Base-by-base conservation (phyloP, 1,140 invertebrate species). In the Drosophila malerkotliana region DNA sequence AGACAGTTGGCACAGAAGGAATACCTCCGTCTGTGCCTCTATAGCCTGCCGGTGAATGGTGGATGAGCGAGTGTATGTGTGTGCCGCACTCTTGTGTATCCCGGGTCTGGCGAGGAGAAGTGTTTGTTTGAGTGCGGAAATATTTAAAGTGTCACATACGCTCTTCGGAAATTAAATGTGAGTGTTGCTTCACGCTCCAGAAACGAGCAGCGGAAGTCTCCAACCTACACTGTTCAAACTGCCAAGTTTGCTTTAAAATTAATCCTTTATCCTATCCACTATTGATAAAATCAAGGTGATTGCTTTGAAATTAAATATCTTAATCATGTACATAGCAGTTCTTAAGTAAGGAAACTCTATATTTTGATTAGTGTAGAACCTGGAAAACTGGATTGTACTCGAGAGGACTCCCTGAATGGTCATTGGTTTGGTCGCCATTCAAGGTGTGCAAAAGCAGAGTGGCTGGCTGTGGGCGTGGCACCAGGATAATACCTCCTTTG, bases 101-200 rank as follows among this genome's bases (percentile, higher is more conserved):
- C 18, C 18, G 18, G 18, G 7, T 15, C 63, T 45, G 59, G 45
- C 63, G 59, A 37, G 9, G 58, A 63, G 61, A 87, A 83, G 68
- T 77, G 81, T 67, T 76, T 77, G 61, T 68, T 81, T 68, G 68
- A 85, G 77, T 81, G 81, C 81, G 81, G 82, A 85, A 85, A 85
- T 85, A 85, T 85, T 85, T 85, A 87, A 87, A 87, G 81, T 85
- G 81, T 85, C 81, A 87, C 78, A 85, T 72, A 85, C 68, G 82
- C 78, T 81, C 51, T 74, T 87, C 81, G 81, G 81, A 85, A 85
- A 85, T 85, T 87, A 85, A 85, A 85, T 85, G 81, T 67, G 74
- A 81, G 61, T 85, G 72, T 75, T 81, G 60, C 81, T 87, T 78
- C 51, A 69, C 44, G 63, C 66, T 68, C 66, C 63, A 69, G 63